Conservation (phyloP, 1,140 invertebrate genomes). For the Drosophila repletoides region DNA sequence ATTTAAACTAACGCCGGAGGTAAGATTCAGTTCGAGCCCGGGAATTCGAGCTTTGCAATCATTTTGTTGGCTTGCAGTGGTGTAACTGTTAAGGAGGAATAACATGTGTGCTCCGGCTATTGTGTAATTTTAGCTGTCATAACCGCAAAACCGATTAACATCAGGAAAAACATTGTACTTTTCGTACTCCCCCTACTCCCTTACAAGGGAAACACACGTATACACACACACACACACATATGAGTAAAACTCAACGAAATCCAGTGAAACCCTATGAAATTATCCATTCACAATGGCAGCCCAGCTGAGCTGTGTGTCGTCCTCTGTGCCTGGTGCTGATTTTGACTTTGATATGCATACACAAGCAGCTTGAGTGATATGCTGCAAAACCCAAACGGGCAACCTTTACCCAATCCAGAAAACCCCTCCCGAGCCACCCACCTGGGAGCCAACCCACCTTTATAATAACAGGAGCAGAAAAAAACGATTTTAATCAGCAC, state of each 20-base stretch:
- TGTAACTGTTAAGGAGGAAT: no score
- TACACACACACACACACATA: no score
- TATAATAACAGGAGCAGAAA: conserved; percentile 61
- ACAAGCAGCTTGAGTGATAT: conserved; percentile 64
- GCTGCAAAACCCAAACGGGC: conserved; percentile 11
- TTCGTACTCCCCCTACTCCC: background rate
- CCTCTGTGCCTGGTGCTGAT: conserved; percentile 56
- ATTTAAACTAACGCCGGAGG: no score
- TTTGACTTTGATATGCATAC: conserved; percentile 79
- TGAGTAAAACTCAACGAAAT: conserved; percentile 28
- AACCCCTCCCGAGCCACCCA: conserved; percentile 7
- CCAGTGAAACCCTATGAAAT: conserved; percentile 45
- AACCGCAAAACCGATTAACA: conserved; percentile 78
- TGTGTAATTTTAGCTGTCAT: conserved; percentile 76
- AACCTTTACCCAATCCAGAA: conserved; percentile 5
- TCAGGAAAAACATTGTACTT: conserved; percentile 55
- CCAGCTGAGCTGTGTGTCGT: conserved; percentile 30
- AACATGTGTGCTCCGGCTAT: conserved; percentile 19
- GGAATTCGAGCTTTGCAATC: no score
- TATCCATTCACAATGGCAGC: conserved; percentile 50
- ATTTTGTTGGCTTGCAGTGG: no score
- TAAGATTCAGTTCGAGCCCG: no score
- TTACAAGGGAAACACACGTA: background rate
- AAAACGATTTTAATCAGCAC: conserved; percentile 76
- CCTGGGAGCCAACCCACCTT: conserved; percentile 28